Evolutionary conservation across 2,888 invertebrate genomes (phyloP).

Genomic region (Timandra comae): DNA sequence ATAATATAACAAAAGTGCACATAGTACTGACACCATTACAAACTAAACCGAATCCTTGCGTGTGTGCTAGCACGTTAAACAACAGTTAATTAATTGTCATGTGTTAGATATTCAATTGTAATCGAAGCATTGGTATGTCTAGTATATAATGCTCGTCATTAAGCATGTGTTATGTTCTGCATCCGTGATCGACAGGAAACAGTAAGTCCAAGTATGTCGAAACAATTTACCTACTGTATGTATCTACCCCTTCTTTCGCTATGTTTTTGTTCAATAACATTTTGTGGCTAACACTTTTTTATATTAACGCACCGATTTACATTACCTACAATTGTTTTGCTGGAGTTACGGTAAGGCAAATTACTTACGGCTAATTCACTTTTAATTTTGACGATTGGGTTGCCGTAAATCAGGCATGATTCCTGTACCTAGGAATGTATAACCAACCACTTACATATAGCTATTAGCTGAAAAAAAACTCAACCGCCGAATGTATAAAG

Average conservation of each 20-base stretch:
- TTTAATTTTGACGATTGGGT: constrained; percentile 30
- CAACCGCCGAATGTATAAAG: constrained; percentile 8
- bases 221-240: constrained; percentile 48
- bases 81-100: constrained; percentile 27
- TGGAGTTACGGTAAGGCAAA: constrained; percentile 34
- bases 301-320: constrained; percentile 49
- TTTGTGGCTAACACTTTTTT: constrained; percentile 69
- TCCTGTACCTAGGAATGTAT: constrained; percentile 16
- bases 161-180: constrained; percentile 76
- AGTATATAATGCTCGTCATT: constrained; percentile 60
- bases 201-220: constrained; percentile 82
- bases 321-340: constrained; percentile 41
- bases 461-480: constrained; percentile 16
- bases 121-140: constrained; percentile 44
- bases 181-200: constrained; percentile 83
- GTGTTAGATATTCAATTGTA: constrained; percentile 21
- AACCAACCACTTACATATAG: constrained; percentile 11
- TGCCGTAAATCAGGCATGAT: constrained; percentile 33
- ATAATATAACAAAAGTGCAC: not conserved
- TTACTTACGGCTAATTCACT: constrained; percentile 30
- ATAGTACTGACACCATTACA: constrained; percentile 1
- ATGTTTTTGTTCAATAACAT: constrained; percentile 52
- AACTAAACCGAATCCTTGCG: constrained; percentile 49
- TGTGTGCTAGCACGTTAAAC: constrained; percentile 48
- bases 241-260: constrained; percentile 55